Base-by-base conservation (phyloP, 2,113 vertebrate species). In the Coryphaenoides rupestris region DNA sequence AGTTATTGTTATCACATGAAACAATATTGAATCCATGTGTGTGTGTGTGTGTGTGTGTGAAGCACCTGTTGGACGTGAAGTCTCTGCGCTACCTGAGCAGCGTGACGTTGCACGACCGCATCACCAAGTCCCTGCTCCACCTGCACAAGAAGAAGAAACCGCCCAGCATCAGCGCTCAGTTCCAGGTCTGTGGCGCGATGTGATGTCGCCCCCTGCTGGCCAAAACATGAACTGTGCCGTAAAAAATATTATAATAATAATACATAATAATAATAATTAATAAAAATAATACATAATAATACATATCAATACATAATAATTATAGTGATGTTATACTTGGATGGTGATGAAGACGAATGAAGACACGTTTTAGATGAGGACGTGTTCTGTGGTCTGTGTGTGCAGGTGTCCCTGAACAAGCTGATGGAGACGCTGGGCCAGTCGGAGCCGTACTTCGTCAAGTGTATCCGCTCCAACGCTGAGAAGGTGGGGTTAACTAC, bases 91-190 rank as follows among this genome's bases (percentile, higher is more conserved):
- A 99, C 80, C 86, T 99, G 74, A 93, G 93, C 1, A 95, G 93
- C 59, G 87, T 98, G 86, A 98, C 95, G 0, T 83, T 98, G 17
- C 96, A 99, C 0, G 96, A 99, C 78, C 95, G 96, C 65, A 99
- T 98, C 70, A 98, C 96, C 62, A 99, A 99, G 75, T 98, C 96
- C 16, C 91, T 98, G 63, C 92, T 98, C 52, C 96, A 98, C 79
- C 91, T 98, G 75, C 95, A 98, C 75, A 98, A 98, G 92, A 98
- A 98, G 89, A 99, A 99, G 84, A 99, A 99, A 40, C 95, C 96
- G 0, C 96, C 95, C 65, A 98, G 96, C 81, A 99, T 98, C 86
- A 99, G 96, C 0, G 96, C 96, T 12, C 96, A 98, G 86, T 99
- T 98, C 83, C 95, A 98, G 96, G 96, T 98, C 65, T 79, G 84